A percentile compares a stretch with the other conserved stretches of the same genome.
These are phyloP conservation scores for Cladopsammia gracilis DNA, from an alignment of 64 coral and sea anemone genomes.

Conservation along the genomic window DNA sequence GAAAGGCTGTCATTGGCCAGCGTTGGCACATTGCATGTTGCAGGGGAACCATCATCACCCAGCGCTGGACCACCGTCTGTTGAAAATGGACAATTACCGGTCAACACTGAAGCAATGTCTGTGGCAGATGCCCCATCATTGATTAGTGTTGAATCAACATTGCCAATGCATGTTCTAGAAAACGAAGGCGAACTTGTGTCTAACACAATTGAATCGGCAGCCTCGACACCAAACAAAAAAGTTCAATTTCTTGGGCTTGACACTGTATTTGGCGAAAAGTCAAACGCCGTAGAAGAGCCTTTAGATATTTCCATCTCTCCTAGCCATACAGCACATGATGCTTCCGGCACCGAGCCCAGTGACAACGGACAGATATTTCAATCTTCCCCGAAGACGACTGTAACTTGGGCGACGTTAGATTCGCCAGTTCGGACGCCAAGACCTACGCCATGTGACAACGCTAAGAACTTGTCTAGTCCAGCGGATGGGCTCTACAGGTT, in stretches of 20 bases:
- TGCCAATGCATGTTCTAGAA: not conserved
- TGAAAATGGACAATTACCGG: not conserved
- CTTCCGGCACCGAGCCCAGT: not conserved
- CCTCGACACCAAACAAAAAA: conserved; percentile 70
- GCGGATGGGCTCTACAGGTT: not conserved
- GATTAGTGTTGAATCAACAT: not conserved
- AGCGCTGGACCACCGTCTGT: not conserved
- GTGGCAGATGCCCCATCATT: not conserved
- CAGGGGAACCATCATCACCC: not conserved
- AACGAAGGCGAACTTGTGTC: not conserved
- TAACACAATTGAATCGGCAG: not conserved
- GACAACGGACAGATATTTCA: not conserved
- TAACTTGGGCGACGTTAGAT: conserved; percentile 75
- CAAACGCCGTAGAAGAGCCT: not conserved
- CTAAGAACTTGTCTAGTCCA: not conserved
- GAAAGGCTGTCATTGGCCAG: not conserved
- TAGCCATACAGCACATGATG: not conserved
- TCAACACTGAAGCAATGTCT: not conserved
- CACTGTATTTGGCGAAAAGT: conserved; percentile 32
- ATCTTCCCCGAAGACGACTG: conserved; percentile 51
- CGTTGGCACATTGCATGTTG: not conserved
- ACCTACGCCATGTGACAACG: not conserved
- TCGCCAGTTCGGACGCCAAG: not conserved
- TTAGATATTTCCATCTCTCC: not conserved
- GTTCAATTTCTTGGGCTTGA: conserved; percentile 83